Conservation (phyloP, 2,113 vertebrate genomes). For the Engystomops pustulosus region DNA sequence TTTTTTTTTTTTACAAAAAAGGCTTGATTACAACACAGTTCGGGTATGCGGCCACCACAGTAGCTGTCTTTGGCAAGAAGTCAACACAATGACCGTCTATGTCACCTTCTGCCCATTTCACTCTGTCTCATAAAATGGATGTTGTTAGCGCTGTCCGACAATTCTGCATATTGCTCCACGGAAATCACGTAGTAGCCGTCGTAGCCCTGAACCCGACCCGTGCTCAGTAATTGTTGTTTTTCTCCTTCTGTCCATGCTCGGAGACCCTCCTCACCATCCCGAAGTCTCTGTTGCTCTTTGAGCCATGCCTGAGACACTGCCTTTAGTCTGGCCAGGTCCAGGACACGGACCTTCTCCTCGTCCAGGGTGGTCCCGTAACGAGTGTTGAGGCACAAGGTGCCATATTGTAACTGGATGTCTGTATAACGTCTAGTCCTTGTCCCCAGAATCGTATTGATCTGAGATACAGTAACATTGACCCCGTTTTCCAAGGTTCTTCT, state of each 20-base stretch:
- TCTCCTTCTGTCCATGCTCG: slow-evolving; percentile 95
- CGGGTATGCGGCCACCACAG: slow-evolving; percentile 86
- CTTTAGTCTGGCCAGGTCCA: slow-evolving; percentile 90
- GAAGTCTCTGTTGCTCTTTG: slow-evolving; percentile 89
- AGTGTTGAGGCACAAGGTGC: slow-evolving; percentile 84
- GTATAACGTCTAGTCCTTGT: slow-evolving; percentile 97
- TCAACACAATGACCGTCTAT: slow-evolving; percentile 79
- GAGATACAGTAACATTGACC: slow-evolving; percentile 94
- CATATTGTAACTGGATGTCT: slow-evolving; percentile 88
- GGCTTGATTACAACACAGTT: slow-evolving; percentile 83
- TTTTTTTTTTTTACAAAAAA: slow-evolving; percentile 62
- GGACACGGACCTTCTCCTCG: slow-evolving; percentile 88
- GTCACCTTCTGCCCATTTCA: slow-evolving; percentile 99
- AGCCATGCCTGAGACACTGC: slow-evolving; percentile 88
- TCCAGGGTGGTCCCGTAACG: slow-evolving; percentile 92
- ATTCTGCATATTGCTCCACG: slow-evolving; percentile 95
- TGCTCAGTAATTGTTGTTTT: slow-evolving; percentile 90
- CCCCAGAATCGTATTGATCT: slow-evolving; percentile 89
- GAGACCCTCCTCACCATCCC: slow-evolving; percentile 93
- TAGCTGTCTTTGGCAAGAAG: slow-evolving; percentile 99
- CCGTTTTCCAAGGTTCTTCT: slow-evolving; percentile 92
- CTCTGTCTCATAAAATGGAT: slow-evolving; percentile 99
- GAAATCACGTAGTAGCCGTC: slow-evolving; percentile 95
- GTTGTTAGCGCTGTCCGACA: slow-evolving; percentile 96
- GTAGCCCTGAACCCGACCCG: slow-evolving; percentile 91